Percentiles rank a stretch among this genome's conserved stretches.
Evolutionary conservation across 2,113 vertebrate species (phyloP).

Genomic region (Gadus chalcogrammus): DNA sequence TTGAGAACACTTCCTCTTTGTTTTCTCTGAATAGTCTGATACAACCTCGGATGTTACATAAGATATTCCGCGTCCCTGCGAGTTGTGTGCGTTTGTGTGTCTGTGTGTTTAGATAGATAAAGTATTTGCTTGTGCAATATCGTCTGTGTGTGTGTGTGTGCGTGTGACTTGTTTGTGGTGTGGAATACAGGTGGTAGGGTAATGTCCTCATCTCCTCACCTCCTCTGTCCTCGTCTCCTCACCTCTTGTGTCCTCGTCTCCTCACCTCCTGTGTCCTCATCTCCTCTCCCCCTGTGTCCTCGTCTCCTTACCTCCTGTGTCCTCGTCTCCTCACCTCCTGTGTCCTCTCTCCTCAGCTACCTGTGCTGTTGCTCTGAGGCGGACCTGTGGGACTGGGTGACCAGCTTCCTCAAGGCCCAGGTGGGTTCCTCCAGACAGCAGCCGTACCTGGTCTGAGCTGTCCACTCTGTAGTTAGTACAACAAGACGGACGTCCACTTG

Average conservation of each 20-base stretch:
- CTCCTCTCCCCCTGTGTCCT: too few relatives aligned
- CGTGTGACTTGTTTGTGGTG: background rate
- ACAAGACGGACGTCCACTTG: too few relatives aligned
- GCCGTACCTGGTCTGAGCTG: too few relatives aligned
- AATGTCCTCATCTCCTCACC: too few relatives aligned
- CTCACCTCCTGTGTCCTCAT: too few relatives aligned
- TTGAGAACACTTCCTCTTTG: background rate
- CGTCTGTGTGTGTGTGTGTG: background rate
- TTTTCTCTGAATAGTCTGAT: background rate
- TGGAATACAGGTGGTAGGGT: background rate
- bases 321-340: background rate
- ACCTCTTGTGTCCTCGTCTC: too few relatives aligned
- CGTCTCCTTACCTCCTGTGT: background rate
- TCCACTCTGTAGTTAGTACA: too few relatives aligned
- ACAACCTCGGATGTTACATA: background rate
- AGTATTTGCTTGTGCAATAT: background rate
- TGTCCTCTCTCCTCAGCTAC: slow-evolving; percentile 67
- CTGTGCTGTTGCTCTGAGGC: slow-evolving; percentile 81
- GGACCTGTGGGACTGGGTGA: slow-evolving; percentile 96
- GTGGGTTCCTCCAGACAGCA: slow-evolving; percentile 53
- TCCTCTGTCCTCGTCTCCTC: too few relatives aligned
- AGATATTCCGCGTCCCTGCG: background rate
- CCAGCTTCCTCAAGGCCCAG: slow-evolving; percentile 91
- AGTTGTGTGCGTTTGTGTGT: background rate
- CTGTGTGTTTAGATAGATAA: background rate